These are phyloP conservation scores for Miltochrista miniata DNA, from an alignment of 2,888 invertebrate species.

Conservation along the genomic window DNA sequence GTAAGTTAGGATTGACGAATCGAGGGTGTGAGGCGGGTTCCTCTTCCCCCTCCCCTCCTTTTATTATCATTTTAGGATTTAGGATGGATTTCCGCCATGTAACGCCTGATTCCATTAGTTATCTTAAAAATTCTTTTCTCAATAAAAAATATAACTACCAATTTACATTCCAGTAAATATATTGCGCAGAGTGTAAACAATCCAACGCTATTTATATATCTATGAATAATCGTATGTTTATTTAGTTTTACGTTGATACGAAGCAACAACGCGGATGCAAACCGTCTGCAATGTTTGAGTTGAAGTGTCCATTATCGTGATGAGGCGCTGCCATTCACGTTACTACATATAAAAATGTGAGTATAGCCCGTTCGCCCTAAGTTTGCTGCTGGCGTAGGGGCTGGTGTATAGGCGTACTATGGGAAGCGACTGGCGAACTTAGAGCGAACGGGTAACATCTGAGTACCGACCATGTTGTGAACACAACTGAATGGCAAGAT, in stretches of 20 bases:
- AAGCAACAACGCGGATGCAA: constrained; percentile 45
- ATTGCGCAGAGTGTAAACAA: constrained; percentile 24
- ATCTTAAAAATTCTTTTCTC: no score
- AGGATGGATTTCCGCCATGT: no score
- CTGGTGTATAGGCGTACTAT: no score
- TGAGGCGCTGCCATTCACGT: constrained; percentile 53
- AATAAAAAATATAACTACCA: constrained; percentile 11
- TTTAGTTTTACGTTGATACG: constrained; percentile 32
- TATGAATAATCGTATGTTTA: constrained; percentile 27
- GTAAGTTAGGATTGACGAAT: no score
- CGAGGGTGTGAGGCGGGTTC: no score
- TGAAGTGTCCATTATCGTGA: constrained; percentile 69
- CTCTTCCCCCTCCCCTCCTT: no score
- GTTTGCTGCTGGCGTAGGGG: no score
- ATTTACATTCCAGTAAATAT: constrained; percentile 16
- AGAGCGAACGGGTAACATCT: no score
- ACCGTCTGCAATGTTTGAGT: constrained; percentile 52
- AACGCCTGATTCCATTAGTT: no score
- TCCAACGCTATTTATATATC: constrained; percentile 21
- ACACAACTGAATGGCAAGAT: neutral
- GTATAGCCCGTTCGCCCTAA: no score
- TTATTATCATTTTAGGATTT: no score
- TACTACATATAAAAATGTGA: constrained; percentile 45
- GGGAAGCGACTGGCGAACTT: no score
- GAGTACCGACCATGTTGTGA: constrained; percentile 17